Evolutionary conservation across 2,113 vertebrate genomes (phyloP), one percentile per base, ranked within the genome.

Genomic region (Kryptolebias marmoratus): DNA sequence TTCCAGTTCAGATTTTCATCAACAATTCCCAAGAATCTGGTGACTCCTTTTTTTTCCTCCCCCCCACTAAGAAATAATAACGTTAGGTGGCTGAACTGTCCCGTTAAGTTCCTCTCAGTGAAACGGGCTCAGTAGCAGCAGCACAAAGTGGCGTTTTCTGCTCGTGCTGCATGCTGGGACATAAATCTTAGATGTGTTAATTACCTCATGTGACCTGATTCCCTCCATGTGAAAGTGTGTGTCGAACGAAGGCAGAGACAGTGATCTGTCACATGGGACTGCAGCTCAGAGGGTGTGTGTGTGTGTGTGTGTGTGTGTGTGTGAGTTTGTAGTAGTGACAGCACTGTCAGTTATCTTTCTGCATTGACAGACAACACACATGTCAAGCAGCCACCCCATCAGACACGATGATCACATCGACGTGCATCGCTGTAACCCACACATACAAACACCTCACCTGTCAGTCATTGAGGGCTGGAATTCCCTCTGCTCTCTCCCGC

Each of bases 141-240:
- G 57, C 73, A 58, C 49, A 30, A 31, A 68, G 44, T 4, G 47
- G 47, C 8, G 16, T 50, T 10, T 47, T 28, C 32, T 71, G 64
- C 47, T 64, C 9, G 55, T 50, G 77, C 31, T 18, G 1, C 81
- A 67, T 31, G 52, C 49, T 52, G 60, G 62, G 65, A 79, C 69
- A 75, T 70, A 77, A 62, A 68, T 65, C 78, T 75, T 71, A 73
- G 57, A 85, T 73, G 84, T 80, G 88, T 85, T 88, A 90, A 90
- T 90, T 85, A 80, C 77, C 82, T 79, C 18, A 42, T 71, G 68
- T 83, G 82, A 87, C 86, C 88, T 50, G 71, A 56, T 87, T 80
- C 80, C 59, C 80, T 74, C 66, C 12, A 11, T 59, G 59, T 65
- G 59, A 54, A 61, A 50, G 74, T 18, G 80, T 77, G 78, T 77